Evolutionary conservation across 2,888 invertebrate genomes (phyloP), one percentile per base, ranked within the genome.

Genomic region (Hirtodrosophila cameraria): DNA sequence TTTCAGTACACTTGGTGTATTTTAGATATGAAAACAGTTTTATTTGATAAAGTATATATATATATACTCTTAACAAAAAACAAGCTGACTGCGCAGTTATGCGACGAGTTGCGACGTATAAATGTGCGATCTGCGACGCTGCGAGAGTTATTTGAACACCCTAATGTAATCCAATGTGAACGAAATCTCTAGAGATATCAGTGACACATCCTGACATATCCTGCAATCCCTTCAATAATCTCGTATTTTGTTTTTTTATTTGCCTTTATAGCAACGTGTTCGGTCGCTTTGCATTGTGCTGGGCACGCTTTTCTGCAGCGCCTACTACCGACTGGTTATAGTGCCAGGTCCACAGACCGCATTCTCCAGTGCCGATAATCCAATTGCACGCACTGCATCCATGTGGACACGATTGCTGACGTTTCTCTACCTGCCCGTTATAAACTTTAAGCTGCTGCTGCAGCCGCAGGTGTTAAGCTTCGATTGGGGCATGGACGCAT

Each of bases 401-500:
- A 90, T 95, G 41, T 91, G 96, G 81, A 96, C 97, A 33, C 93
- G 99, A 72, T 92, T 96, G 57, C 93, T 97, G 87, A 99, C 99
- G 46, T 99, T 98, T 91, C 92, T 95, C 71, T 97, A 97, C 90
- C 93, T 99, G 79, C 98, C 99, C 31, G 95, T 96, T 36, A 95
- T 97, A 89, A 98, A 99, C 91, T 94, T 97, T 86, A 94, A 94
- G 90, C 93, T 99, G 86, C 92, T 99, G 62, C 90, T 98, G 31
- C 97, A 94, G 90, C 99, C 99, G 4, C 93, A 94, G 79, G 94
- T 95, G 76, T 92, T 99, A 52, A 98, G 98, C 90, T 99, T 98
- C 92, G 99, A 99, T 91, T 99, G 99, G 99, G 98, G 98, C 18
- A 99, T 99, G 99, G 97, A 98, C 83, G 95, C 99, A 1, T 94